phyloP scores from a whole-genome alignment of 1,140 invertebrate species.

The Globodera rostochiensis region DNA sequence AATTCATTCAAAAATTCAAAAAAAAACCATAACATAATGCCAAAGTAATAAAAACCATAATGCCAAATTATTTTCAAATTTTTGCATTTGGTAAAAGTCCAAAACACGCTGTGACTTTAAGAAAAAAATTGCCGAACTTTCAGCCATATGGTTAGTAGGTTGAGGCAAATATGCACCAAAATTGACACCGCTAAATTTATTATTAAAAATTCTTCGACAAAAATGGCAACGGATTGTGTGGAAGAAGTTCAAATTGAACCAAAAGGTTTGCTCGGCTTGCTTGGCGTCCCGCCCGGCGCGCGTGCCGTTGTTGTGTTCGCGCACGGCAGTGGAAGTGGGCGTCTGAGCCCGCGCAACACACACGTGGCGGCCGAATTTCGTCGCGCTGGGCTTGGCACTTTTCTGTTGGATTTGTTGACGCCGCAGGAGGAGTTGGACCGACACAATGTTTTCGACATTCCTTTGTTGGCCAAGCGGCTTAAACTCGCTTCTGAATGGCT shows the following conservation, averaged over 20 bases:
- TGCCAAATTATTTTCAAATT: too few species aligned
- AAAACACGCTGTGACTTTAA: too few species aligned
- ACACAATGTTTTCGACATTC: slow-evolving; percentile 28
- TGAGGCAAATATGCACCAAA: too few species aligned
- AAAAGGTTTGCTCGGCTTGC: background rate
- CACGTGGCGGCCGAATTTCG: slow-evolving; percentile 23
- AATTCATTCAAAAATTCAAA: too few species aligned
- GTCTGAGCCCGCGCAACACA: slow-evolving; percentile 14
- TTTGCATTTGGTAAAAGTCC: too few species aligned
- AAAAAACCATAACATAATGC: too few species aligned
- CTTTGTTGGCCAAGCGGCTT: slow-evolving; percentile 23
- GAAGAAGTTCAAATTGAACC: slow-evolving; percentile 12
- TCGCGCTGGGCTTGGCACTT: slow-evolving; percentile 18
- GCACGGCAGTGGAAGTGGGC: slow-evolving; percentile 25
- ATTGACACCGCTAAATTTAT: too few species aligned
- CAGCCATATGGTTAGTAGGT: too few species aligned
- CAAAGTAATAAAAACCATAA: too few species aligned
- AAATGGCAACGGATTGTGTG: background rate
- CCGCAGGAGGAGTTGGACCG: slow-evolving; percentile 14
- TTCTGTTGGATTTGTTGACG: slow-evolving; percentile 21
- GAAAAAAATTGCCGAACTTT: too few species aligned
- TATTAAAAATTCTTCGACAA: background rate
- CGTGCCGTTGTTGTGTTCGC: slow-evolving; percentile 25
- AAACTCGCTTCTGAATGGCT: slow-evolving; percentile 19
- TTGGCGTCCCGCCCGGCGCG: background rate